Evolutionary conservation across 2,113 vertebrate genomes (phyloP), one percentile per base, ranked within the genome.

Genomic region (Morone saxatilis): DNA sequence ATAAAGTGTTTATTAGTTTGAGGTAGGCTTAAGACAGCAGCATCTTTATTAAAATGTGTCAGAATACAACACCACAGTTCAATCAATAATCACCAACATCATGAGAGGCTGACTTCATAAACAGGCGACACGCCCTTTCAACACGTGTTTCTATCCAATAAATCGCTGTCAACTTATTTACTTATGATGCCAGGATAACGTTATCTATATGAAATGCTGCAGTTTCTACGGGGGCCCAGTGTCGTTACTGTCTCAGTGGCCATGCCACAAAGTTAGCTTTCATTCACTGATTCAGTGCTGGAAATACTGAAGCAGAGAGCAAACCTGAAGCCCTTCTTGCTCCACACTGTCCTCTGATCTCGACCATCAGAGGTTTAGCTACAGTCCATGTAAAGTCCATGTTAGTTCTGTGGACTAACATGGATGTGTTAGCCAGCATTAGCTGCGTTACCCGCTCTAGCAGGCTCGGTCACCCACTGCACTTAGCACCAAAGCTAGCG

Each of bases 341-440:
- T 14, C 4, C 5, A 5, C 2, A 9, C 1, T 22, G 16, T 14
- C 7, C 51, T 43, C 1, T 4, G 3, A 41, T 36, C 31, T 63
- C 3, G 6, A 3, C 1, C 13, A 53, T 31, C 11, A 16, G 4
- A 4, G 25, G 5, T 74, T 57, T 25, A 31, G 31, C 31, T 31
- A 25, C 6, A n/a, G 10, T 36, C 20, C 17, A 53, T 70, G 38
- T 76, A 74, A 75, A n/a, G 10, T 36, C 20, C 17, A 53, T 70
- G 38, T 76, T 78, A 75, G 84, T 80, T 57, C 38, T 67, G 6
- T 47, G 1, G 1, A 67, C 68, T 84, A 86, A 40, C 38, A 36
- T 48, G 11, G 8, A n/a, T 48, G 11, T 3, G 14, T 60, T 80
- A 86, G 84, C 81, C 48, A 75, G 20, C 50, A 66, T 81, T 86